These are phyloP conservation scores for Leptoteleia sp. DNA, from an alignment of 1,140 invertebrate genomes.

Conservation along the genomic window DNA sequence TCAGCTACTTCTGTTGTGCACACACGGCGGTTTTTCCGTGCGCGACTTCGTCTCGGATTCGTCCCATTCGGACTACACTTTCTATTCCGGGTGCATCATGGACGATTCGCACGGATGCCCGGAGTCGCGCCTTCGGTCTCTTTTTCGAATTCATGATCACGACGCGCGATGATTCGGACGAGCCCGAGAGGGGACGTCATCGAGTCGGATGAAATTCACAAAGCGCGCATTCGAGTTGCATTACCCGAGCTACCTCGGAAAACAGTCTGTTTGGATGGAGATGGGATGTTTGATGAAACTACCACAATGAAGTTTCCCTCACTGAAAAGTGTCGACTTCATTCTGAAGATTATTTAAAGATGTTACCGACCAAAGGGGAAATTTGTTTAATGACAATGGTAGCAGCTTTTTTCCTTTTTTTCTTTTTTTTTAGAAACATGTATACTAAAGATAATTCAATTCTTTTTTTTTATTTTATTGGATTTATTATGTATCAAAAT, in stretches of 20 bases:
- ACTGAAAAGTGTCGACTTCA: not conserved
- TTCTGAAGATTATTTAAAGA: too few relatives aligned
- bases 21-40: conserved; percentile 6
- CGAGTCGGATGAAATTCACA: conserved; percentile 14
- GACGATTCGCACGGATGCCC: conserved; percentile 30
- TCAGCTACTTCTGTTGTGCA: conserved; percentile 14
- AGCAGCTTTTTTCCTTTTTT: too few relatives aligned
- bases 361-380: too few relatives aligned
- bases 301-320: not conserved
- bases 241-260: conserved; percentile 17
- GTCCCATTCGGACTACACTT: conserved; percentile 36
- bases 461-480: too few relatives aligned
- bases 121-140: conserved; percentile 22
- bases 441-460: too few relatives aligned
- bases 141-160: conserved; percentile 33
- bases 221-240: too few relatives aligned
- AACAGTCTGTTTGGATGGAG: conserved; percentile 41
- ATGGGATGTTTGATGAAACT: conserved; percentile 21
- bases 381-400: too few relatives aligned
- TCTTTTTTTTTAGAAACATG: too few relatives aligned
- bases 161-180: conserved; percentile 29
- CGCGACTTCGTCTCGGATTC: not conserved
- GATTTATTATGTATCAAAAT: too few relatives aligned
- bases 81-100: conserved; percentile 34
- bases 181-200: conserved; percentile 18